Conservation (phyloP, 2,888 invertebrate species). For the Rotaria magnacalcarata region DNA sequence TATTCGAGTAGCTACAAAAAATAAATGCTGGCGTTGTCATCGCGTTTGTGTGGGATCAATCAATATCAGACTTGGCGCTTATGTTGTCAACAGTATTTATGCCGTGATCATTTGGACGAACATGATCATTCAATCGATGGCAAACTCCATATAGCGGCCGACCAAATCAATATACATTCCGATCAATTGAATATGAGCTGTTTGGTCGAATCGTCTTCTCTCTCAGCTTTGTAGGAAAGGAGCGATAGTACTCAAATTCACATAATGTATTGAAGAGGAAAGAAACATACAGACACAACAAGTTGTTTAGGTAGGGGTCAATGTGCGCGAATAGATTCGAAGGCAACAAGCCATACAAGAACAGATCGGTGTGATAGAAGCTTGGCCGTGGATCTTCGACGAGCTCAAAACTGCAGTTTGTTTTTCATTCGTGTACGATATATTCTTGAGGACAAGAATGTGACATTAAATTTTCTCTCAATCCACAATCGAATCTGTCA, state of each 20-base stretch:
- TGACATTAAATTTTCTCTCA: too few species aligned
- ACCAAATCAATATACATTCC: not conserved
- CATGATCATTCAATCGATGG: not conserved
- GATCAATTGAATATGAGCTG: not conserved
- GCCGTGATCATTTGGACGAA: not conserved
- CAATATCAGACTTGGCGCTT: not conserved
- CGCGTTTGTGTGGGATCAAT: not conserved
- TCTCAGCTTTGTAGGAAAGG: not conserved
- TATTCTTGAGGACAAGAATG: too few species aligned
- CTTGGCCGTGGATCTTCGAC: too few species aligned
- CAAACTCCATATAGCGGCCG: not conserved
- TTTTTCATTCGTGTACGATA: too few species aligned
- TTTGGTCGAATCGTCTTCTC: not conserved
- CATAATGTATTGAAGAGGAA: not conserved
- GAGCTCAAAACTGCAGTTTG: too few species aligned
- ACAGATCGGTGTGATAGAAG: too few species aligned
- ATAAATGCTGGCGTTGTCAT: not conserved
- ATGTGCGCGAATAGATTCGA: not conserved
- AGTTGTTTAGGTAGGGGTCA: not conserved
- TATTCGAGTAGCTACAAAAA: too few species aligned
- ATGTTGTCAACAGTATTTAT: slow-evolving; percentile 22
- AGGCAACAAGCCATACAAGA: not conserved
- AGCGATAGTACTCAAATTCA: not conserved
- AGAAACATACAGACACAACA: not conserved
- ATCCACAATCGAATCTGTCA: too few species aligned